Percentiles rank a stretch among this genome's conserved stretches.
Conservation (phyloP, 2,797 vertebrate genomes). For the Limosa lapponica region DNA sequence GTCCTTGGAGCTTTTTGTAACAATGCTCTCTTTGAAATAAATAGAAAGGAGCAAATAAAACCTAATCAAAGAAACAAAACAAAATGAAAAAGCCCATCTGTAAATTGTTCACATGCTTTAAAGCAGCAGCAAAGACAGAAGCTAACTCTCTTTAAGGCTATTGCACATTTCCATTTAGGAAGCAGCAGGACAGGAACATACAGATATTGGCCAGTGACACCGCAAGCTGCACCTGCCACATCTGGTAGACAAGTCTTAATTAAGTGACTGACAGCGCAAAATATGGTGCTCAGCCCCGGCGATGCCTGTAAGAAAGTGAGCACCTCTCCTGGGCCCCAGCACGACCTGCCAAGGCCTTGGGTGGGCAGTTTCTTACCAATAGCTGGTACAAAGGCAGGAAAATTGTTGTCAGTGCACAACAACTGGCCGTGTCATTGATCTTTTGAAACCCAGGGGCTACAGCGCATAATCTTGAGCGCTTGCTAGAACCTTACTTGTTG, state of each 20-base stretch:
- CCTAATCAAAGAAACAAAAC: background rate
- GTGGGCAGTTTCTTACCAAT: background rate
- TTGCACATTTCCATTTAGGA: background rate
- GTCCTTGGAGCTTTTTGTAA: slow-evolving; percentile 1
- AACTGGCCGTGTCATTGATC: background rate
- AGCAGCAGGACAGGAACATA: background rate
- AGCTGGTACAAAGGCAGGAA: background rate
- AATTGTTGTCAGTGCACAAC: background rate
- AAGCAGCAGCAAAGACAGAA: background rate
- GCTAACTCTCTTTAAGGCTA: background rate
- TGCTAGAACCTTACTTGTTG: background rate
- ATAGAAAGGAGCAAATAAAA: slow-evolving; percentile 12
- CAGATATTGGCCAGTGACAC: background rate
- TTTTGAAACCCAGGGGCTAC: background rate
- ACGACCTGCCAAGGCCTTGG: background rate
- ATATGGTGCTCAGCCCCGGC: background rate
- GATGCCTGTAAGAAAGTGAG: background rate
- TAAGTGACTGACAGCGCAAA: background rate
- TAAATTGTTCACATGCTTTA: background rate
- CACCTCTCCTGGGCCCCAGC: background rate
- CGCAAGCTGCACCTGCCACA: background rate
- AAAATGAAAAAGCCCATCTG: background rate
- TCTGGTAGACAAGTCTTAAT: background rate
- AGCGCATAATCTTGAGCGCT: background rate
- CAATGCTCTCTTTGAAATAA: background rate